These are phyloP conservation scores for Platysteira castanea DNA, from an alignment of 2,113 vertebrate species.

Conservation along the genomic window DNA sequence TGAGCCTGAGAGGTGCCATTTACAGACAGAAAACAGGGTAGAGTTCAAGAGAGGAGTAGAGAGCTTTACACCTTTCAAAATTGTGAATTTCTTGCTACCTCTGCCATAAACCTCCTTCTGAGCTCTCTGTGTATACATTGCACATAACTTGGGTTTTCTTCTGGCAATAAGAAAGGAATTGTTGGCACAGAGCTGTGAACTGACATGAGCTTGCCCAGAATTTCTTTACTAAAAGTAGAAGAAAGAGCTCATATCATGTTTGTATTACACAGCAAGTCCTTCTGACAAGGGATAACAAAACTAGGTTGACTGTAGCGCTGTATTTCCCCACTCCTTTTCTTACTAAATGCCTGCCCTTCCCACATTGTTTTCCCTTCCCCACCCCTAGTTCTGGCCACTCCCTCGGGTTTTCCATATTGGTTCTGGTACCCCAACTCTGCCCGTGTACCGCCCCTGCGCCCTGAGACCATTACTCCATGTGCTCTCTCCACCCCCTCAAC, in stretches of 20 bases:
- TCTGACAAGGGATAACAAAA: not conserved
- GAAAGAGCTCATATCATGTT: not conserved
- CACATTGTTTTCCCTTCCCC: too few species aligned
- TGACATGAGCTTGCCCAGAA: not conserved
- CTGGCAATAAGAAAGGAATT: not conserved
- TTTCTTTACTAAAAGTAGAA: not conserved
- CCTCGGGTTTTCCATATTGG: too few species aligned
- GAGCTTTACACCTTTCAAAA: not conserved
- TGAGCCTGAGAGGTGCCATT: not conserved
- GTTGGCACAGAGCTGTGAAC: not conserved
- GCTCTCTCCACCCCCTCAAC: too few species aligned
- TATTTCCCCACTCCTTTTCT: too few species aligned
- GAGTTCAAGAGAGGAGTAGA: not conserved
- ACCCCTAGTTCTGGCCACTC: too few species aligned
- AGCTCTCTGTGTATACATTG: not conserved
- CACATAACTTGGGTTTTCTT: not conserved
- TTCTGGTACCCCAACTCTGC: too few species aligned
- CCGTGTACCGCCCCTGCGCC: too few species aligned
- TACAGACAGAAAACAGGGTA: not conserved
- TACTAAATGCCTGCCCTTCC: too few species aligned
- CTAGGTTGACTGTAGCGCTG: not conserved
- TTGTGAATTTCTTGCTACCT: not conserved
- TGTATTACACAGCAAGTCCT: not conserved
- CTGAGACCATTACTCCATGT: too few species aligned
- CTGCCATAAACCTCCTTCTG: not conserved